phyloP scores from a whole-genome alignment of 1,140 invertebrate genomes.

The Lutraria rhynchaena region DNA sequence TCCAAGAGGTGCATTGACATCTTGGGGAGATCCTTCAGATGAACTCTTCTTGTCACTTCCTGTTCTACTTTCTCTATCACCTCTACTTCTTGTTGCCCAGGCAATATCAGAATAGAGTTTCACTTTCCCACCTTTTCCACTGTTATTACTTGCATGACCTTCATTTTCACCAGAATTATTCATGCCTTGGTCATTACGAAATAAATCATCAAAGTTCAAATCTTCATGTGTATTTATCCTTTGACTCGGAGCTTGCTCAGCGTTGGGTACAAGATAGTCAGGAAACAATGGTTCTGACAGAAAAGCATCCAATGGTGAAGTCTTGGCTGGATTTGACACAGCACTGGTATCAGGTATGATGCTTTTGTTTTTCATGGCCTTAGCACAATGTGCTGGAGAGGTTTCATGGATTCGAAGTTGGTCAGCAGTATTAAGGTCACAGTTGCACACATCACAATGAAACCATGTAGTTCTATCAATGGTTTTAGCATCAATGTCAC shows the following conservation, averaged over 20 bases:
- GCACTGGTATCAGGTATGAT: background rate
- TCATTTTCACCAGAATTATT: too few relatives aligned
- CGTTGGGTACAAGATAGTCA: slow-evolving; percentile 27
- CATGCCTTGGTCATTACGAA: too few relatives aligned
- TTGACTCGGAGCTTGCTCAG: background rate
- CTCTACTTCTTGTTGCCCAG: slow-evolving; percentile 50
- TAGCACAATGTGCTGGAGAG: slow-evolving; percentile 7
- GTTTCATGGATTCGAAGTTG: slow-evolving; percentile 5
- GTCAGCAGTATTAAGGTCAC: slow-evolving; percentile 17
- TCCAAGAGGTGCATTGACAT: background rate
- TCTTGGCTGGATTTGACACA: background rate
- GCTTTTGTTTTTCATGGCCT: too few relatives aligned
- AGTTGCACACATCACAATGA: slow-evolving; percentile 11
- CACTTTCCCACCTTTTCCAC: background rate
- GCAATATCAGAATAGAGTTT: slow-evolving; percentile 14
- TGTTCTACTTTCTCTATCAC: background rate
- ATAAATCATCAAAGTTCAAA: too few relatives aligned
- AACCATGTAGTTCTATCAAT: background rate
- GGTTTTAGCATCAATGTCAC: background rate
- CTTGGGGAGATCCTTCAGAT: background rate
- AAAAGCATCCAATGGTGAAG: slow-evolving; percentile 32
- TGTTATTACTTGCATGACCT: too few relatives aligned
- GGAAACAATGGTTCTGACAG: slow-evolving; percentile 51
- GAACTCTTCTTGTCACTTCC: background rate
- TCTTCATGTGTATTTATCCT: too few relatives aligned